Percentiles rank a stretch among this genome's conserved stretches.
Evolutionary conservation across 2,888 invertebrate species (phyloP).

Genomic region (Drosophila mimica): DNA sequence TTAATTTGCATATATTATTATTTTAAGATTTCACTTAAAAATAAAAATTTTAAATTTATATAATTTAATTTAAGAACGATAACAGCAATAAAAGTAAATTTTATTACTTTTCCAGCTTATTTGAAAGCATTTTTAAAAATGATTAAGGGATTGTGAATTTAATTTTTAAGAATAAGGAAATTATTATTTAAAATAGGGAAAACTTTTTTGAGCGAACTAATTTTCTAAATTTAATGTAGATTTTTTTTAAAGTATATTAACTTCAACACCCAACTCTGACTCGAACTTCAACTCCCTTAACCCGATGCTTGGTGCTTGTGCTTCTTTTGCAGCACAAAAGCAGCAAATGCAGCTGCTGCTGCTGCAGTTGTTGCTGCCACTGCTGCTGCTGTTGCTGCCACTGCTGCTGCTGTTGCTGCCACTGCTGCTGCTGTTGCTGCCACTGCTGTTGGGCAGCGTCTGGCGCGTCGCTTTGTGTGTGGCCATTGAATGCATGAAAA

Average conservation of each 20-base stretch:
- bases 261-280: background rate
- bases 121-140: too few species aligned
- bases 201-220: background rate
- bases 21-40: too few species aligned
- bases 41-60: too few species aligned
- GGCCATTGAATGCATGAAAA: constrained; percentile 77
- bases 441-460: constrained; percentile 55
- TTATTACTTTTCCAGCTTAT: too few species aligned
- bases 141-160: too few species aligned
- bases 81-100: too few species aligned
- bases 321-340: constrained; percentile 37
- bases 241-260: background rate
- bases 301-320: background rate
- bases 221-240: background rate
- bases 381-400: constrained; percentile 53
- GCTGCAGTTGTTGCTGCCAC: constrained; percentile 24
- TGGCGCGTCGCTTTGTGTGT: constrained; percentile 63
- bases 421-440: constrained; percentile 29
- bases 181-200: too few species aligned
- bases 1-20: too few species aligned
- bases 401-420: constrained; percentile 11
- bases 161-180: too few species aligned
- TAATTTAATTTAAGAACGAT: too few species aligned
- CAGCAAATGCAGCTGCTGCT: constrained; percentile 21
- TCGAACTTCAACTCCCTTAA: background rate